Percentiles rank a stretch among this genome's conserved stretches.
Evolutionary conservation across 2,797 vertebrate genomes (phyloP).

Genomic region (Lagocephalus sceleratus): DNA sequence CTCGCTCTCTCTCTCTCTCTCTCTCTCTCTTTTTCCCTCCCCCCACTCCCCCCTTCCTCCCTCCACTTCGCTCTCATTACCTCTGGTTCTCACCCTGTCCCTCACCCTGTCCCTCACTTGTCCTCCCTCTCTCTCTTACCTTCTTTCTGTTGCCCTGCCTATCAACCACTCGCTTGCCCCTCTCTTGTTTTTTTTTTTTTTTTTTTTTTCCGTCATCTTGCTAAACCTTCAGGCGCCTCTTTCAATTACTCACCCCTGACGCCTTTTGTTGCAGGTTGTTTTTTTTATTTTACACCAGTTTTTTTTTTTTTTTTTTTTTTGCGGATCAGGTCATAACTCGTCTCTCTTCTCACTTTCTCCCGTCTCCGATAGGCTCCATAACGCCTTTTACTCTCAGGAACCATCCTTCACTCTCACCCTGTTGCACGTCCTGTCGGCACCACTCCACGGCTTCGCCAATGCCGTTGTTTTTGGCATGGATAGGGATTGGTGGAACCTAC

Average conservation of each 20-base stretch:
- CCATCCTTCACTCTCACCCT: constrained; percentile 79
- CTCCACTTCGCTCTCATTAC: constrained; percentile 64
- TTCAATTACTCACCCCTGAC: constrained; percentile 42
- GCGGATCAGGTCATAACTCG: constrained; percentile 34
- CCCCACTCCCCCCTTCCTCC: constrained; percentile 56
- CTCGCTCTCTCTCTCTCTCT: constrained; percentile 48
- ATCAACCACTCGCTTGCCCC: constrained; percentile 35
- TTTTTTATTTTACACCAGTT: constrained; percentile 50
- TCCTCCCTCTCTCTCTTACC: constrained; percentile 53
- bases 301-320: constrained; percentile 50
- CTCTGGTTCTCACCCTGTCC: constrained; percentile 63
- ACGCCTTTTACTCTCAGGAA: constrained; percentile 73
- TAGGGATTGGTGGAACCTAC: constrained; percentile 76
- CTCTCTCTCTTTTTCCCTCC: constrained; percentile 54
- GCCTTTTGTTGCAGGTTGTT: constrained; percentile 30
- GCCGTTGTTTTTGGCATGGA: constrained; percentile 81
- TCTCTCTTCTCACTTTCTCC: constrained; percentile 1
- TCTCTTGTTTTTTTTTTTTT: constrained; percentile 20
- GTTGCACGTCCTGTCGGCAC: constrained; percentile 80
- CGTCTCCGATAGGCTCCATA: constrained; percentile 72
- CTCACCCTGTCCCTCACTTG: constrained; percentile 68
- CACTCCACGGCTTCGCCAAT: constrained; percentile 82
- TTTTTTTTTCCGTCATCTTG: constrained; percentile 18
- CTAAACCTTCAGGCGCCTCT: constrained; percentile 28
- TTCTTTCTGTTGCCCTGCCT: constrained; percentile 37